A percentile compares a stretch with the other conserved stretches of the same genome.
Evolutionary conservation across 2,113 vertebrate genomes (phyloP).

Genomic region (Actinemys pallida): DNA sequence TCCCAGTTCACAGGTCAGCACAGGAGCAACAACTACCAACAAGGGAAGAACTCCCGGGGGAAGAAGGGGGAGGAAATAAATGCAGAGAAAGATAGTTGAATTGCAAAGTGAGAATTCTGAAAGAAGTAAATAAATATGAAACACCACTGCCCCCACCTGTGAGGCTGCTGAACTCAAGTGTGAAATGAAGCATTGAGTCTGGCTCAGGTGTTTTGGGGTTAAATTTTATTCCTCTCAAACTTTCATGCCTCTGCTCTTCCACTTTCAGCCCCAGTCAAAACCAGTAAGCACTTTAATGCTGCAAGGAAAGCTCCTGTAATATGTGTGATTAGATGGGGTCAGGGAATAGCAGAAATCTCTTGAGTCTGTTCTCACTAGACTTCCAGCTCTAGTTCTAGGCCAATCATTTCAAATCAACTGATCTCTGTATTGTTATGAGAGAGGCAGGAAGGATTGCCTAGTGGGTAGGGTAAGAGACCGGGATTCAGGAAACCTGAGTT

Average conservation of each 20-base stretch:
- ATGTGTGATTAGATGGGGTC: not conserved
- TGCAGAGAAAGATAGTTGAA: not conserved
- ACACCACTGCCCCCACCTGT: not conserved
- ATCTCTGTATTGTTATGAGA: not conserved
- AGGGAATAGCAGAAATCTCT: not conserved
- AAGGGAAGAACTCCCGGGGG: not conserved
- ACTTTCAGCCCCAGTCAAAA: not conserved
- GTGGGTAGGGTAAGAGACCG: not conserved
- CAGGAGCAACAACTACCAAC: not conserved
- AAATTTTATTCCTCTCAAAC: not conserved
- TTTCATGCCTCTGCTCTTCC: not conserved
- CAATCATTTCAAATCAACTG: not conserved
- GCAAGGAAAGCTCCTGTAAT: not conserved
- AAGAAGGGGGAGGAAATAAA: not conserved
- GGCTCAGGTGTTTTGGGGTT: not conserved
- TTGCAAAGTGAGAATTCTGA: accelerated
- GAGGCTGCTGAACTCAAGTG: not conserved
- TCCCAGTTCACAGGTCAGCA: not conserved
- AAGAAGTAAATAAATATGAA: not conserved
- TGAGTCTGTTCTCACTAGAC: not conserved
- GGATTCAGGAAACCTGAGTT: not conserved
- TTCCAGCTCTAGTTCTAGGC: not conserved
- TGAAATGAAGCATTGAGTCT: not conserved
- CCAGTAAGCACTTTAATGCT: not conserved
- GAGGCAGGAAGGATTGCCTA: not conserved